Conservation (phyloP, 2,797 vertebrate genomes). For the Dendrocincla fuliginosa region DNA sequence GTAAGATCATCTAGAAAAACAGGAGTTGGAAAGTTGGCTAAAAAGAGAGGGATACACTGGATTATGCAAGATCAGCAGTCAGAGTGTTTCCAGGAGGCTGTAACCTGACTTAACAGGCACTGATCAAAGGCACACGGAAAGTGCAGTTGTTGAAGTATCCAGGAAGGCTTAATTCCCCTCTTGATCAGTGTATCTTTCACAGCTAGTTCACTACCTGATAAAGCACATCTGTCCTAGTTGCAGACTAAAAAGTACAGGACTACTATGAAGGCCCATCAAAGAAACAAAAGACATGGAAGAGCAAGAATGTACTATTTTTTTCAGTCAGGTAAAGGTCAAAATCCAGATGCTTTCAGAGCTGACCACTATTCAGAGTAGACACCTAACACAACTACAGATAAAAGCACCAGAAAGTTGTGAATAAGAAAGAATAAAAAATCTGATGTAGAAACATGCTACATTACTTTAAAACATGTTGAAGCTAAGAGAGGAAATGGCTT, state of each 20-base stretch:
- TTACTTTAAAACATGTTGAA: background rate
- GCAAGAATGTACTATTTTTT: background rate
- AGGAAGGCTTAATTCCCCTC: background rate
- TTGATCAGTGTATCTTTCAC: background rate
- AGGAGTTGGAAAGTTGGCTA: background rate
- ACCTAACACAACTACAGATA: background rate
- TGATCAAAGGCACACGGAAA: constrained; percentile 20
- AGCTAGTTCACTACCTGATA: background rate
- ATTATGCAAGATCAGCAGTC: background rate
- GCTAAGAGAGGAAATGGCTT: background rate
- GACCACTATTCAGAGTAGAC: background rate
- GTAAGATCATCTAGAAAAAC: background rate
- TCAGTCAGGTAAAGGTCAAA: background rate
- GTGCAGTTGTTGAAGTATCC: background rate
- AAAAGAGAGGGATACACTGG: background rate
- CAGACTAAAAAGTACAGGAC: background rate
- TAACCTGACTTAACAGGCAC: background rate
- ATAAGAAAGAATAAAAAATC: background rate
- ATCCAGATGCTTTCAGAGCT: background rate
- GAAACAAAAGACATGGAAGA: background rate
- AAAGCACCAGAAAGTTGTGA: background rate
- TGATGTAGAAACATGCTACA: background rate
- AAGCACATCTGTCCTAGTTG: background rate
- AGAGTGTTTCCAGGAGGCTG: background rate
- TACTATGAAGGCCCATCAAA: background rate